Evolutionary conservation across 2,113 vertebrate genomes (phyloP), one percentile per base, ranked within the genome.

Genomic region (Paedocypris sp.): DNA sequence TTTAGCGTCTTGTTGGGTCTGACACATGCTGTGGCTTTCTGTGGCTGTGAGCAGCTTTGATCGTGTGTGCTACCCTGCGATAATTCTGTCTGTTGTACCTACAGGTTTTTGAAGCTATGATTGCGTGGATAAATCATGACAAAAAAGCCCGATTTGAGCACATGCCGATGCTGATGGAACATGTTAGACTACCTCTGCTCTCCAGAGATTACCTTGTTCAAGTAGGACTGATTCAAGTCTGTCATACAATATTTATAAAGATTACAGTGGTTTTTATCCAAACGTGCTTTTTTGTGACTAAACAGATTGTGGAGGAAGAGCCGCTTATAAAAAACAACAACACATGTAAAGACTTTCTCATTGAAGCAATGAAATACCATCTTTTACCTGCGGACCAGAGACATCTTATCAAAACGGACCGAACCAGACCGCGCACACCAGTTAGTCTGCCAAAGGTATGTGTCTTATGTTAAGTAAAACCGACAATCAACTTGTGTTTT

Each of bases 281-380:
- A 36, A 23, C 36, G 2, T 16, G 23, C 41, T 41, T 33, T 56
- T 18, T 36, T 61, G 9, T 23, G 19, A 76, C 50, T 19, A 23
- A 32, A 33, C 72, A 98, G 94, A 95, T 91, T 3, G 94, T 94
- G 1, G 94, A 98, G 76, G 91, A 96, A 81, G 94, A 98, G 73
- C 88, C 91, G 71, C 82, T 98, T 73, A 94, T 98, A 73, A 98
- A 97, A 80, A 97, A 98, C 83, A 98, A 97, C 84, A 96, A 88
- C 80, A 95, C 91, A 9, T 98, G 94, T 77, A 98, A 98, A 70
- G 93, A 98, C 64, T 98, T 97, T 60, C 92, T 98, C 51, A 97
- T 97, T 0, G 94, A 98, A 72, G 94, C 94, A 5, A 95, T 98
- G 92, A 98, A 98, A 76, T 96, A 96, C 33, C 93, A 98, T 72